These are phyloP conservation scores for Sebastes iracundus DNA, from an alignment of 2,797 vertebrate genomes.

Conservation along the genomic window DNA sequence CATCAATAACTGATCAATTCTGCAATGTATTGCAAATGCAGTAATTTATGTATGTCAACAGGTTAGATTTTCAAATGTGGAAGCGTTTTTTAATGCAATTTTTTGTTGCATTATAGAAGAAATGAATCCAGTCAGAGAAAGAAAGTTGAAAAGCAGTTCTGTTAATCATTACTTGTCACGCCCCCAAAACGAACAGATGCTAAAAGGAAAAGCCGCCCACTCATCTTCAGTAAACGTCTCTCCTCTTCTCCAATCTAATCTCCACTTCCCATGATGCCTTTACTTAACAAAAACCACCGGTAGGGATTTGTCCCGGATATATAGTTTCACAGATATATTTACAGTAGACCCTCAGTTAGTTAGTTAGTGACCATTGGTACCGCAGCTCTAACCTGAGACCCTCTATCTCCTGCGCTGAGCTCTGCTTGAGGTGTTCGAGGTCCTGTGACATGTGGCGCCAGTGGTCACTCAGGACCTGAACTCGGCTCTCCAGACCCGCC, in stretches of 20 bases:
- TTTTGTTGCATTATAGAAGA: background rate
- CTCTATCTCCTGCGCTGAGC: slow-evolving; percentile 60
- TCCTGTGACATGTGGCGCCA: slow-evolving; percentile 55
- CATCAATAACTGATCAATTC: background rate
- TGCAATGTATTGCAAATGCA: background rate
- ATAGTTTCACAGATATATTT: background rate
- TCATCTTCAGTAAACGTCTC: background rate
- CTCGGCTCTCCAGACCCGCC: slow-evolving; percentile 58
- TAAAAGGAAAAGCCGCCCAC: background rate
- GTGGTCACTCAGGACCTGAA: slow-evolving; percentile 71
- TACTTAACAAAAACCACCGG: background rate
- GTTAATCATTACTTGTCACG: background rate
- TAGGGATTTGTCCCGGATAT: background rate
- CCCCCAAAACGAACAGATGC: background rate
- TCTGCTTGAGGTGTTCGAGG: slow-evolving; percentile 59
- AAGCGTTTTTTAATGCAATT: too few species aligned
- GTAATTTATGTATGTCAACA: background rate
- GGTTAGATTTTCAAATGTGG: background rate
- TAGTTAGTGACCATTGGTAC: background rate
- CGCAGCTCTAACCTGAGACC: slow-evolving; percentile 58
- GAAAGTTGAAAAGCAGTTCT: background rate
- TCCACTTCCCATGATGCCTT: background rate
- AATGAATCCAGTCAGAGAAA: background rate
- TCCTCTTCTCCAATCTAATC: background rate
- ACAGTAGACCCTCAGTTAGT: background rate